Conservation (phyloP, 2,797 vertebrate genomes). For the Gallinago nigripennis region DNA sequence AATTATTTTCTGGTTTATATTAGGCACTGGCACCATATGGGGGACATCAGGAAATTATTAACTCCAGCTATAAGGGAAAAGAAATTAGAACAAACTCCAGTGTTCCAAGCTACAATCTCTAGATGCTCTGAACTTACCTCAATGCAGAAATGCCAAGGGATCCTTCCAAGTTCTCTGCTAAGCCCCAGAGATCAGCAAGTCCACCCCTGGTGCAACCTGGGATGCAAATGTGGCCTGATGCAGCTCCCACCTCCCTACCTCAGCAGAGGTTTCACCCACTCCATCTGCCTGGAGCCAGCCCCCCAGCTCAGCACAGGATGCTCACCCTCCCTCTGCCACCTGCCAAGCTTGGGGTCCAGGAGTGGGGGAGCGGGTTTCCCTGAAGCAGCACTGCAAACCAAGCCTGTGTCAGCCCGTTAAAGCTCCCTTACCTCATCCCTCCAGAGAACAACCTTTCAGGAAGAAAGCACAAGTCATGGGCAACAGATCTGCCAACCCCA, state of each 20-base stretch:
- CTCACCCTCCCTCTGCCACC: background rate
- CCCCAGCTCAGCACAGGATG: background rate
- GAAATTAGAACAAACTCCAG: background rate
- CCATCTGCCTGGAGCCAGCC: too few species aligned
- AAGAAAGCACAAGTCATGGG: background rate
- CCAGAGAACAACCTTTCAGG: background rate
- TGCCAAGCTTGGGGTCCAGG: fast-evolving
- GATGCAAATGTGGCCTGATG: background rate
- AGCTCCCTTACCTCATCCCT: background rate
- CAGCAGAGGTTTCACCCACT: background rate
- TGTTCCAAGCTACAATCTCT: background rate
- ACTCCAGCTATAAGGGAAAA: background rate
- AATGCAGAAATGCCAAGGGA: background rate
- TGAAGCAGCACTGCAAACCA: background rate
- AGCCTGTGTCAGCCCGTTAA: background rate
- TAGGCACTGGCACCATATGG: background rate
- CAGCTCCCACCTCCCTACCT: background rate
- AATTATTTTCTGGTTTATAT: background rate
- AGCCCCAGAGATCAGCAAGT: background rate
- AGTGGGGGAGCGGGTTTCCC: background rate
- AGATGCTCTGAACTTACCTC: background rate
- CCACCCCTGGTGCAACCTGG: background rate
- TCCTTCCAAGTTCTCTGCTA: background rate
- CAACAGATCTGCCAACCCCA: background rate
- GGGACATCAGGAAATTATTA: background rate